Percentiles rank a stretch among this genome's conserved stretches.
These are phyloP conservation scores for Pseudobourletiella spinata DNA, from an alignment of 1,140 invertebrate genomes.

Conservation along the genomic window DNA sequence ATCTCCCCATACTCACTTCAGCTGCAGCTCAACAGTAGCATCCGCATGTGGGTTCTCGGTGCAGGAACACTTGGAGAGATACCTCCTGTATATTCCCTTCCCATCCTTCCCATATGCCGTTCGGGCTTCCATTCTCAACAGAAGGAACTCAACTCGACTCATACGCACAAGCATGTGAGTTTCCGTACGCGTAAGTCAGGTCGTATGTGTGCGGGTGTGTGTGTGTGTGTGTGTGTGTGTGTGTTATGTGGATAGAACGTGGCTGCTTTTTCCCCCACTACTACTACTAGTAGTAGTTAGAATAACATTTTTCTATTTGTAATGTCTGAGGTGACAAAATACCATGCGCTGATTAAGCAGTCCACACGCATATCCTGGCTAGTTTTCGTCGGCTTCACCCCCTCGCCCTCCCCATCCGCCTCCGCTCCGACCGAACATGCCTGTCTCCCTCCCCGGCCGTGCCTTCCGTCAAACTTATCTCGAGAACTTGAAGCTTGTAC, in stretches of 20 bases:
- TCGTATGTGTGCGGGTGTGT: too few relatives aligned
- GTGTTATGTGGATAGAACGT: too few relatives aligned
- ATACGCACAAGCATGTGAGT: not conserved
- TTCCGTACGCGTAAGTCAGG: too few relatives aligned
- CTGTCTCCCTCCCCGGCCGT: not conserved
- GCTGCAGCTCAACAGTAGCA: too few relatives aligned
- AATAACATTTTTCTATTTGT: constrained; percentile 32
- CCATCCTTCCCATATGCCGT: not conserved
- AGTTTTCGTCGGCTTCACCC: constrained; percentile 11
- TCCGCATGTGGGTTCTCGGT: too few relatives aligned
- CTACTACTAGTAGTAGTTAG: too few relatives aligned
- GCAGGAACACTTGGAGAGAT: not conserved
- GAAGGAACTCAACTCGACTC: not conserved
- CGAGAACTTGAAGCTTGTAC: not conserved
- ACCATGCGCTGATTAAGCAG: constrained; percentile 24
- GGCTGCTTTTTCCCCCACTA: not conserved
- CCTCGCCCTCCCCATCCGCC: not conserved
- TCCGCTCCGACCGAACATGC: not conserved
- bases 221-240: too few relatives aligned
- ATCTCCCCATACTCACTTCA: too few relatives aligned
- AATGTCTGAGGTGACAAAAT: constrained; percentile 32
- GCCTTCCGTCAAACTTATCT: not conserved
- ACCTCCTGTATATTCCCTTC: not conserved
- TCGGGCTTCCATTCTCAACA: not conserved
- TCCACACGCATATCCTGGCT: constrained; percentile 16